These are phyloP conservation scores for Anguilla megastoma DNA, from an alignment of 2,797 vertebrate species.

Conservation along the genomic window DNA sequence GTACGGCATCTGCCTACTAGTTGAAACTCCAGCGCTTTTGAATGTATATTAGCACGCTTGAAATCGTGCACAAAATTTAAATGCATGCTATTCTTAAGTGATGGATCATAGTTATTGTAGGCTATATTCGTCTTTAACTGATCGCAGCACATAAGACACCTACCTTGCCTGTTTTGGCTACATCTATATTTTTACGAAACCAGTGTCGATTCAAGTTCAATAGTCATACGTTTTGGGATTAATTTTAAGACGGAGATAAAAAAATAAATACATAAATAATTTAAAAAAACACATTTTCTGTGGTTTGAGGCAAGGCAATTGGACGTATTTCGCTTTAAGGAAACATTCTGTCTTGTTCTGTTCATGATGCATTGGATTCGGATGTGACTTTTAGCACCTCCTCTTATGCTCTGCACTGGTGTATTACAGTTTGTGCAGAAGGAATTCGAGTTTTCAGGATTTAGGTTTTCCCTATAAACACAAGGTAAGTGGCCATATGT, in stretches of 20 bases:
- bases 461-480: background rate
- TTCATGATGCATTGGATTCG: background rate
- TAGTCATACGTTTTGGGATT: background rate
- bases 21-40: constrained; percentile 35
- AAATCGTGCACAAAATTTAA: background rate
- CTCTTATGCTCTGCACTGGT: background rate
- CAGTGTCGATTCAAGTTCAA: background rate
- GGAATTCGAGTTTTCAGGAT: background rate
- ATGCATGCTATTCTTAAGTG: background rate
- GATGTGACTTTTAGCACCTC: constrained; percentile 18
- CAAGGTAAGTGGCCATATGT: constrained; percentile 13
- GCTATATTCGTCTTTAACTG: background rate
- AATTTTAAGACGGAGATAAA: background rate
- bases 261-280: no score
- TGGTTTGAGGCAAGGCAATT: background rate
- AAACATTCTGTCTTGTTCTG: background rate
- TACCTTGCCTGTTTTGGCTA: no score
- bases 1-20: background rate
- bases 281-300: background rate
- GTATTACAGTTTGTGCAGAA: background rate
- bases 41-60: constrained; percentile 26
- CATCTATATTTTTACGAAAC: no score
- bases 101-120: background rate
- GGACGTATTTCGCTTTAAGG: background rate
- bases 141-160: no score